These are phyloP conservation scores for Melipona quadrifasciata DNA, from an alignment of 1,140 invertebrate genomes.

Conservation along the genomic window DNA sequence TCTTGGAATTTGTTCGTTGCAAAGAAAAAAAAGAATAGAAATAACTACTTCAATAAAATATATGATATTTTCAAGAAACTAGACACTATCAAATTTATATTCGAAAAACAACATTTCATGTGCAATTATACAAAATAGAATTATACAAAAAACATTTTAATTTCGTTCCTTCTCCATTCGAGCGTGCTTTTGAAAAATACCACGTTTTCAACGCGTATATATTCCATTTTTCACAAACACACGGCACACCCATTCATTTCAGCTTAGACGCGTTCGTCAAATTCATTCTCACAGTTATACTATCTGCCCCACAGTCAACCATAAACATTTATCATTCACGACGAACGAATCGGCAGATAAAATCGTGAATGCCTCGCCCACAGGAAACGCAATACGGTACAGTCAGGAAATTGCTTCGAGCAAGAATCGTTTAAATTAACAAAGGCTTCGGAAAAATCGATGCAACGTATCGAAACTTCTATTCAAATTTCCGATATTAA, in stretches of 20 bases:
- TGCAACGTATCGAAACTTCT: background rate
- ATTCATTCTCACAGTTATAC: background rate
- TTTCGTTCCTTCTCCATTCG: background rate
- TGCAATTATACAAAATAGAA: background rate
- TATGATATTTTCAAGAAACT: too few species aligned
- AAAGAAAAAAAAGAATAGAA: too few species aligned
- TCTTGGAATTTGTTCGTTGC: too few species aligned
- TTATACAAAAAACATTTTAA: background rate
- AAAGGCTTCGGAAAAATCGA: background rate
- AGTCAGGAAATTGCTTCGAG: background rate
- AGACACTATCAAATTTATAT: too few species aligned
- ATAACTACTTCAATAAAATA: too few species aligned
- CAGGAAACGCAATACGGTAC: background rate
- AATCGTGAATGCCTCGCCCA: background rate
- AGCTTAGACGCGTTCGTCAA: background rate
- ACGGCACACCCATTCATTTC: background rate
- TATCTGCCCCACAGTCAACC: background rate
- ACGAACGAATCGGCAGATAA: slow-evolving; percentile 1
- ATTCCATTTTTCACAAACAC: background rate
- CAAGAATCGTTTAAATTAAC: background rate
- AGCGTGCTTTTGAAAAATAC: accelerated
- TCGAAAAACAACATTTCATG: too few species aligned
- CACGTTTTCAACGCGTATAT: background rate
- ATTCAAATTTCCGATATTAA: background rate
- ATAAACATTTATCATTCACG: slow-evolving; percentile 8